Base-by-base conservation (phyloP, 2,113 vertebrate species). In the Anas platyrhynchos region DNA sequence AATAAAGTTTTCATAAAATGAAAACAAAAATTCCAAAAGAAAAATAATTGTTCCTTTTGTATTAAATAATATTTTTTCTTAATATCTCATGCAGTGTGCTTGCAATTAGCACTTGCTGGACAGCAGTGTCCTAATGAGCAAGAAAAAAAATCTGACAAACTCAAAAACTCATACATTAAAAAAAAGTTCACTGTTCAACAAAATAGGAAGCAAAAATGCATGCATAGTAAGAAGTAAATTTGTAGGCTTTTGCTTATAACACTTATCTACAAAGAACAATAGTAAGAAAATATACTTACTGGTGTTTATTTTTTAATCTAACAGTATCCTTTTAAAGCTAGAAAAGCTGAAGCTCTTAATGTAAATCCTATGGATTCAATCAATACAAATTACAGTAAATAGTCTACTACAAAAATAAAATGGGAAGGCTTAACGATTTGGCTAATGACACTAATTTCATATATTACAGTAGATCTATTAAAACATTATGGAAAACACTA, bases 401-500 rank as follows among this genome's bases (percentile, higher is more conserved):
- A 71, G 26, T 66, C 74, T 74, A 83, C 38, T 67, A n/a, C 66
- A 81, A 88, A 91, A 94, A 86, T 84, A 90, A 95, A 76, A 69
- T 41, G 11, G 34, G 82, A 86, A 93, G 46, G 46, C 43, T 93
- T 89, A 92, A 61, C 54, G 94, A 75, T 77, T 96, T 95, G 95
- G 65, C 91, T 86, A 97, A 89, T 96, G 95, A 97, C 82, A 95
- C 94, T 97, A 96, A 93, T 75, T 96, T 93, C 83, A 92, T 83
- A 68, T 66, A 56, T 20, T 29, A 90, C 67, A 72, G 88, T 7
- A 92, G 92, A 94, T 85, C 56, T 83, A 68, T 44, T 72, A 56
- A 90, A 94, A 91, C 74, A 66, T 31, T 58, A 74, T 31, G 90
- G 61, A 71, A 88, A 94, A 52, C 61, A 74, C 3, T 29, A 55